Percentiles rank a stretch among this genome's conserved stretches.
Evolutionary conservation across 2,888 invertebrate genomes (phyloP).

Genomic region (Morpho achilles): DNA sequence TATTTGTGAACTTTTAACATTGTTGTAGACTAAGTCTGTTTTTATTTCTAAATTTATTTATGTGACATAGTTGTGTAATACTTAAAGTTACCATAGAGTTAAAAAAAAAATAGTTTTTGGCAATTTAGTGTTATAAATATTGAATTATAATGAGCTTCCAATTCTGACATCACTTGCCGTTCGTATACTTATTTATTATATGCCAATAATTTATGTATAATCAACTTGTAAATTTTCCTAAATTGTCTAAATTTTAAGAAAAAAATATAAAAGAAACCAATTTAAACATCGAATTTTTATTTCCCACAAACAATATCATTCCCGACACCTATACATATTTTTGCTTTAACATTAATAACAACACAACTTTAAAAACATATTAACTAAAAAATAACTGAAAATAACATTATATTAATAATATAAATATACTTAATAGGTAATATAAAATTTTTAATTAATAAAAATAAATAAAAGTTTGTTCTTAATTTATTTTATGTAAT

Average conservation of each 20-base stretch:
- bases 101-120: constrained; percentile 34
- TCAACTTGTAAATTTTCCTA: constrained; percentile 45
- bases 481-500: neutral
- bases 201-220: constrained; percentile 59
- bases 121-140: constrained; percentile 27
- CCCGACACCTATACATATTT: constrained; percentile 28
- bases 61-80: constrained; percentile 65
- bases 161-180: constrained; percentile 56
- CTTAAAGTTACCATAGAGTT: constrained; percentile 72
- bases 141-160: constrained; percentile 25
- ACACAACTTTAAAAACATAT: constrained; percentile 10
- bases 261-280: constrained; percentile 63
- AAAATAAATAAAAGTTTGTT: neutral
- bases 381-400: neutral
- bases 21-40: constrained; percentile 54
- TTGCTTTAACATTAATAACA: constrained; percentile 17
- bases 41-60: constrained; percentile 66
- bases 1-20: constrained; percentile 34
- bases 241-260: constrained; percentile 67
- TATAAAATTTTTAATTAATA: neutral
- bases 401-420: constrained; percentile 3
- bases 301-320: constrained; percentile 24
- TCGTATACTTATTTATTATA: constrained; percentile 62
- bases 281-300: constrained; percentile 41
- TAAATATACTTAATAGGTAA: neutral